Base-by-base conservation (phyloP, 2,113 vertebrate species). In the Morone chrysops region DNA sequence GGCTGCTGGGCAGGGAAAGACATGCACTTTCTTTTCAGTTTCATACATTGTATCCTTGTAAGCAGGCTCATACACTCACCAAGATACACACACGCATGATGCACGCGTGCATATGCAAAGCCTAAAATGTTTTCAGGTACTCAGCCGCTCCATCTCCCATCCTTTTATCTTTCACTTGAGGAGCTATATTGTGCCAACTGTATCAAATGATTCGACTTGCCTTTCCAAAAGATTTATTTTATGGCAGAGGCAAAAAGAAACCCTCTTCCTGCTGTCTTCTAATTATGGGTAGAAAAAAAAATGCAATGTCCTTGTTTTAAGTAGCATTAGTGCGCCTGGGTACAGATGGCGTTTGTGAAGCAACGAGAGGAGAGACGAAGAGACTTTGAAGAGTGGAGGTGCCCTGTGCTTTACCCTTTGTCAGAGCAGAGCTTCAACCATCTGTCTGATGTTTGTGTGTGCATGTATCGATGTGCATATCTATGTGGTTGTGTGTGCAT, bases 301-400 rank as follows among this genome's bases (percentile, higher is more conserved):
- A 75, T 6, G 85, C 80, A 70, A 72, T 83, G 87, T 93, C 83
- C 92, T 94, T 91, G 90, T 94, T 94, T 94, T 91, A 91, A 88
- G 85, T 89, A 90, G 87, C 86, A 78, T 91, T 85, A 69, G 83
- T 80, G 80, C 79, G 81, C 84, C 25, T 84, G 81, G 81, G 84
- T 93, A 92, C 94, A 95, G 94, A 95, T 95, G 92, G 93, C 74
- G 85, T 86, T 93, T 92, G 83, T 93, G 94, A 92, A 80, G 88
- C 90, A 80, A 70, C 41, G 72, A 75, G 87, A 89, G 80, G 84
- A 93, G 84, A 88, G 81, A 75, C 31, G 50, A 67, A 16, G 83
- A 85, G 80, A 90, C 93, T 95, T 93, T 95, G 92, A 94, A 93
- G 94, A 90, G 89, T 75, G 83, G 87, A 92, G 88, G 89, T 89